phyloP scores from a whole-genome alignment of 2,797 vertebrate genomes.

The Sebastes steindachneri region DNA sequence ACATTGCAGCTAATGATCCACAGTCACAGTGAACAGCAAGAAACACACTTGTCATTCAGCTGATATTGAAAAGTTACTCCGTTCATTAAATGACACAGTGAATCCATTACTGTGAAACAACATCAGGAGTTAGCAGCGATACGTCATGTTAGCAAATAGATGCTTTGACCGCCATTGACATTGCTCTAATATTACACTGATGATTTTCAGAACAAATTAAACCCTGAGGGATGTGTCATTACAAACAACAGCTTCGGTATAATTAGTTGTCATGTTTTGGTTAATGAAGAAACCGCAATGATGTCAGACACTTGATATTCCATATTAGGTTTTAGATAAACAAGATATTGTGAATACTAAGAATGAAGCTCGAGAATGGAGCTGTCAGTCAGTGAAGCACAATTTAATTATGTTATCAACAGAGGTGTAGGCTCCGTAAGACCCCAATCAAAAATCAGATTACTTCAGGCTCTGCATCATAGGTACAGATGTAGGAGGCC shows the following conservation, averaged over 20 bases:
- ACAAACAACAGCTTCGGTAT: not conserved
- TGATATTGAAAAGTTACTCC: conserved; percentile 24
- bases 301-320: not conserved
- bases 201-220: conserved; percentile 30
- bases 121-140: conserved; percentile 7
- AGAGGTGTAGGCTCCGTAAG: not conserved
- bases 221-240: conserved; percentile 32
- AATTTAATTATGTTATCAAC: not conserved
- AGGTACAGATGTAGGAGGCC: not conserved
- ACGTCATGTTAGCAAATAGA: conserved; percentile 34
- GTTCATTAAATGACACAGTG: conserved; percentile 12
- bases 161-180: conserved; percentile 43
- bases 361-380: not conserved
- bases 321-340: not conserved
- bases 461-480: not conserved
- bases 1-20: conserved; percentile 26
- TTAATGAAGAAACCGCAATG: not conserved
- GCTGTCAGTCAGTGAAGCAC: not conserved
- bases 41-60: conserved; percentile 28
- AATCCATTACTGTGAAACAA: conserved; percentile 34
- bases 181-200: conserved; percentile 36
- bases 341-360: not conserved
- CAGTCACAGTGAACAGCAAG: not conserved
- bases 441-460: not conserved
- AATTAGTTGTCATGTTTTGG: conserved; percentile 3